Conservation (phyloP, 2,797 vertebrate genomes). For the Pseudomugil tenellus region DNA sequence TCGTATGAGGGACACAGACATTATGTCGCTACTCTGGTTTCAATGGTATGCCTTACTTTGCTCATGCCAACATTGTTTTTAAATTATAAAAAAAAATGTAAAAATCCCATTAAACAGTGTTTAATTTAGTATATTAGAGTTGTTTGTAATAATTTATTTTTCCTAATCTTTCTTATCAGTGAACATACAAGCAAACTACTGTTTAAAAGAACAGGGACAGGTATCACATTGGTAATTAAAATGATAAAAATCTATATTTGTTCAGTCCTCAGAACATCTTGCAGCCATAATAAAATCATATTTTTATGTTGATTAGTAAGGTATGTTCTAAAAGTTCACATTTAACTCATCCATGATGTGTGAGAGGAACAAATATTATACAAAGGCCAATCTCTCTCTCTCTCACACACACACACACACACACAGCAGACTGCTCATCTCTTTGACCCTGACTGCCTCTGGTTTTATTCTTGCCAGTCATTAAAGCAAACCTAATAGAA, state of each 20-base stretch:
- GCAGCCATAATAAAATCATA: background rate
- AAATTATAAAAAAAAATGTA: too few relatives aligned
- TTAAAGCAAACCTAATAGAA: constrained; percentile 80
- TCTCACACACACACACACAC: constrained; percentile 11
- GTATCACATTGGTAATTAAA: too few relatives aligned
- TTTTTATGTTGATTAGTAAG: background rate
- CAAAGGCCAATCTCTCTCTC: background rate
- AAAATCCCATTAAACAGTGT: too few relatives aligned
- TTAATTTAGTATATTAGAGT: too few relatives aligned
- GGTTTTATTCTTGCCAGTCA: constrained; percentile 72
- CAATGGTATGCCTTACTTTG: too few relatives aligned
- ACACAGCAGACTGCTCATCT: constrained; percentile 34
- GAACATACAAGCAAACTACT: background rate
- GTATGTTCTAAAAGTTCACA: constrained; percentile 9
- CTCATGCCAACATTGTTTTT: too few relatives aligned
- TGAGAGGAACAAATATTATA: constrained; percentile 6
- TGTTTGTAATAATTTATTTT: too few relatives aligned
- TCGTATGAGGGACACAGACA: too few relatives aligned
- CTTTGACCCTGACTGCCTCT: constrained; percentile 58
- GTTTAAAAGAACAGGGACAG: too few relatives aligned
- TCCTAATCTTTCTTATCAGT: too few relatives aligned
- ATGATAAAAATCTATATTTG: background rate
- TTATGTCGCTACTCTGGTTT: too few relatives aligned
- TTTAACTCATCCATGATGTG: constrained; percentile 5
- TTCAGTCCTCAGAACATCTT: background rate